Conservation (phyloP, 2,888 invertebrate genomes). For the Scaptomyza parva region DNA sequence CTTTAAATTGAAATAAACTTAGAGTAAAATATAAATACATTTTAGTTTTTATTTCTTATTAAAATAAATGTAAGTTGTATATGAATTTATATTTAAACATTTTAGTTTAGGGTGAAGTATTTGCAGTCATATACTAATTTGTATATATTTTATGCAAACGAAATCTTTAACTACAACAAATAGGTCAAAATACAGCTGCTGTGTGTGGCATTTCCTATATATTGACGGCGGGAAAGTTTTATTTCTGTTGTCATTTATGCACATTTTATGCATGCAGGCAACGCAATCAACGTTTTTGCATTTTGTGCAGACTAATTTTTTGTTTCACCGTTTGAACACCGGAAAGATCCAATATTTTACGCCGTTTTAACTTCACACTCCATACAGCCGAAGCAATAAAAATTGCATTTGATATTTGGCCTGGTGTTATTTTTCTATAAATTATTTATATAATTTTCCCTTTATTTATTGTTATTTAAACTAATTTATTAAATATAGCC, state of each 20-base stretch:
- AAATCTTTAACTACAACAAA: neutral
- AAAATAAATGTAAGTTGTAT: too few relatives aligned
- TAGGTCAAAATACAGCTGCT: neutral
- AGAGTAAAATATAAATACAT: too few relatives aligned
- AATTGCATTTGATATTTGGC: constrained; percentile 10
- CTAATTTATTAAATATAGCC: too few relatives aligned
- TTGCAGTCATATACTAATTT: neutral
- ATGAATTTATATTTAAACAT: too few relatives aligned
- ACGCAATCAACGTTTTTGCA: constrained; percentile 26
- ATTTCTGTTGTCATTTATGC: neutral
- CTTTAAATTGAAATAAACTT: neutral
- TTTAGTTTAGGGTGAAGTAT: too few relatives aligned
- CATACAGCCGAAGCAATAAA: neutral
- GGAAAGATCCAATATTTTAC: constrained; percentile 8
- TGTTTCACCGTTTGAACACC: neutral
- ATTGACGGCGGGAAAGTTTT: neutral
- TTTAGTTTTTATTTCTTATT: too few relatives aligned
- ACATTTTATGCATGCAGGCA: constrained; percentile 31
- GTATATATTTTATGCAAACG: neutral
- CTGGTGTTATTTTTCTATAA: neutral
- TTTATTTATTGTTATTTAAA: constrained; percentile 15
- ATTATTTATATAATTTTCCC: neutral
- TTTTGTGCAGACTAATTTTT: constrained; percentile 9
- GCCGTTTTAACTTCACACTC: constrained; percentile 1
- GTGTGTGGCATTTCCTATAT: neutral